Percentiles rank a stretch among this genome's conserved stretches.
phyloP scores from a whole-genome alignment of 2,888 invertebrate genomes.

The Cremastobaeus sp. region DNA sequence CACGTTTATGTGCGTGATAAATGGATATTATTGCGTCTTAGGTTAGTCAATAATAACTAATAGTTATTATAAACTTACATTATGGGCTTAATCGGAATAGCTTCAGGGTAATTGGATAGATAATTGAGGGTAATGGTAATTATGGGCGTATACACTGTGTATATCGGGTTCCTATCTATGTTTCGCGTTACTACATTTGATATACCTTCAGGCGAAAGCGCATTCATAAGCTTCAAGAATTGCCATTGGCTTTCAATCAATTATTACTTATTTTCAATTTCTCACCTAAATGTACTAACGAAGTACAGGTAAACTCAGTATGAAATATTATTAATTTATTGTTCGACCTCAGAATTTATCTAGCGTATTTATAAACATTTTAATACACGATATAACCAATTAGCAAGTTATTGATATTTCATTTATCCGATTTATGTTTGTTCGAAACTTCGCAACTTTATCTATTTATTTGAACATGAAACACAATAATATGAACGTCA shows the following conservation, averaged over 20 bases:
- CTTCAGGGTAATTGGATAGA: conserved; percentile 78
- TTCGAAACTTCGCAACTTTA: no score
- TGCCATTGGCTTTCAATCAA: conserved; percentile 70
- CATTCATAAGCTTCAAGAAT: conserved; percentile 70
- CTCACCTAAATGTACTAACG: background rate
- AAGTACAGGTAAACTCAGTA: no score
- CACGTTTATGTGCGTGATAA: conserved; percentile 65
- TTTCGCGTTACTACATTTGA: conserved; percentile 73
- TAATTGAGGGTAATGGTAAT: conserved; percentile 79
- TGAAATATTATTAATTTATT: no score
- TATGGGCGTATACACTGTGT: conserved; percentile 73
- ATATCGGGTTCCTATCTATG: conserved; percentile 66
- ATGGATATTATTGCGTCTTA: conserved; percentile 72
- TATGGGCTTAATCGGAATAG: conserved; percentile 78
- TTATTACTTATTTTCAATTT: conserved; percentile 61
- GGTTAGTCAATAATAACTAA: conserved; percentile 76
- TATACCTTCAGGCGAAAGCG: conserved; percentile 73
- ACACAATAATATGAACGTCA: no score
- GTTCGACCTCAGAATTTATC: no score
- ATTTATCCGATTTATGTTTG: no score
- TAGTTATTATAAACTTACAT: conserved; percentile 79
- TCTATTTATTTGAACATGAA: no score
- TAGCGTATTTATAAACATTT: no score
- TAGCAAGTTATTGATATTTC: no score
- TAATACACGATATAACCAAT: no score